Base-by-base conservation (phyloP, 2,113 vertebrate species). In the Edolisoma coerulescens region DNA sequence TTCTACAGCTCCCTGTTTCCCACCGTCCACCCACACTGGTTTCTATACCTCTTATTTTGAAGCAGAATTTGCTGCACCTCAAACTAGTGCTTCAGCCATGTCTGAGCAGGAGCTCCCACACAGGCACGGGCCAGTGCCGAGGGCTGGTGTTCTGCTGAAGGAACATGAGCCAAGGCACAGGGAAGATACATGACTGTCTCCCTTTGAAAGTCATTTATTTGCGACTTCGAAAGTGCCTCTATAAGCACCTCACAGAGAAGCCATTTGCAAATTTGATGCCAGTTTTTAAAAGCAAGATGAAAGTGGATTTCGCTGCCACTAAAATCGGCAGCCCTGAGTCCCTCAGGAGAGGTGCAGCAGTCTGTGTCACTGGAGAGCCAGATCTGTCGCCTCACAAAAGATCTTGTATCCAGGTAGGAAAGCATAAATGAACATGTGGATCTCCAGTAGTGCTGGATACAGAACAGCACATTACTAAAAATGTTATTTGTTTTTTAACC, bases 61-160 rank as follows among this genome's bases (percentile, higher is more conserved):
- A 70, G 73, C 28, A 88, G 35, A 86, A 53, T 39, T 69, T 80
- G 27, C 52, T 73, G 67, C 3, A 2, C n/a, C 39, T 80, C 37
- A 28, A 17, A 65, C 32, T 44, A 19, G 26, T 11, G 8, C 22
- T 81, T 61, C 28, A 76, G 68, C 65, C 44, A 2, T 71, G 44
- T 52, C 52, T 11, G 22, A 52, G 49, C 63, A 37, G 71, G 32
- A 90, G 50, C 13, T 79, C 19, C 39, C 6, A 2, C 1, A 4
- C 5, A 53, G 41, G n/a, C 20, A 44, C 33, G 44, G 28, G n/a
- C 28, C 52, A 53, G 52, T 0, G 0, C 13, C 0, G 0, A 21
- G 50, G 57, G 39, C 4, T 61, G 57, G 26, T 35, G 44, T 56
- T 74, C 35, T 57, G 27, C 45, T 69, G 78, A 61, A 69, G 50